Evolutionary conservation across 2,888 invertebrate species (phyloP), one percentile per base, ranked within the genome.

Genomic region (Diabrotica balteata): DNA sequence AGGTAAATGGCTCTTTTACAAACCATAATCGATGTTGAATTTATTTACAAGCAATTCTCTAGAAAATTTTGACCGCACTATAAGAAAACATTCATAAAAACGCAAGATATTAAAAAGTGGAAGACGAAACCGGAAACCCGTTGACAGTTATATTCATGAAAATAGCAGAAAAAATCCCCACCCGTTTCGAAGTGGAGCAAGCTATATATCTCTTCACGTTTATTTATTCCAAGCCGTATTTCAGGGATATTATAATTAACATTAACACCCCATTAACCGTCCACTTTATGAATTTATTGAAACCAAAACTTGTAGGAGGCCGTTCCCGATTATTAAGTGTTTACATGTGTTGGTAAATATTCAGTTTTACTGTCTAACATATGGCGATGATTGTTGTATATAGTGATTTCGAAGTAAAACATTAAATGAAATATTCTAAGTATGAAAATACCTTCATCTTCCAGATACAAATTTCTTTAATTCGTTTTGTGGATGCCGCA

Each of bases 91-190:
- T 68, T 66, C 11, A 71, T 70, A 68, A 70, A 59, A 61, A 65
- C 60, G 49, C 44, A 7, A 61, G 57, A 73, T 73, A 75, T 75
- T 74, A 75, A 76, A 76, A 74, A 70, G 57, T 70, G 71, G 70
- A 75, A 74, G 75, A 65, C 73, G 71, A 71, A 72, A 73, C 75
- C 72, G 75, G 76, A 76, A 75, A 72, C 68, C 66, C 68, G 67
- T 59, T 63, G 73, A 74, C 73, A 76, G 73, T 69, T 72, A 73
- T 71, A 72, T 72, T 74, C 72, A 68, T 74, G 72, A 74, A 75
- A 75, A 75, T 64, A 59, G 62, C 65, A 58, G 57, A 63, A 69
- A 71, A 68, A 65, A 69, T 65, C 63, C 62, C 72, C 66, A 63
- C 69, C 59, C 57, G 62, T 63, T 67, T 65, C 52, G 58, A 69